Evolutionary conservation across 2,888 invertebrate species (phyloP).

Genomic region (Leucoma salicis): DNA sequence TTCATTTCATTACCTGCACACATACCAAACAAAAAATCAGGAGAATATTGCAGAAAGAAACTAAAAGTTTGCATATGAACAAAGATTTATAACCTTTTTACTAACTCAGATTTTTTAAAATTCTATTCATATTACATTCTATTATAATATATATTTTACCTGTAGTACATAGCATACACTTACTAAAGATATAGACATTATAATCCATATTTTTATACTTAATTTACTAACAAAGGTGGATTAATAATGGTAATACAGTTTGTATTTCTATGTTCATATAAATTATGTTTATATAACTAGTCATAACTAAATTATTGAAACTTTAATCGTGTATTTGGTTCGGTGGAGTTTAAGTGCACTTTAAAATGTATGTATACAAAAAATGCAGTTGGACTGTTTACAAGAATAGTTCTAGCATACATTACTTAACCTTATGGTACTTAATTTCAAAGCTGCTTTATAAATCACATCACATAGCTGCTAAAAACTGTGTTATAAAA

Average conservation of each 20-base stretch:
- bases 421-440: conserved; percentile 7
- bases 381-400: conserved; percentile 15
- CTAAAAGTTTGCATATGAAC: too few relatives aligned
- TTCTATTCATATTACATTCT: not conserved
- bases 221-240: conserved; percentile 25
- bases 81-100: too few relatives aligned
- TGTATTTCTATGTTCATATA: conserved; percentile 5
- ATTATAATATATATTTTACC: not conserved
- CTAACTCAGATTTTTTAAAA: too few relatives aligned
- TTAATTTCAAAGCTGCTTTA: conserved; percentile 41
- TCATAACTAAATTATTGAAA: conserved; percentile 6
- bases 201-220: conserved; percentile 11
- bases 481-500: conserved; percentile 32
- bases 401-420: conserved; percentile 13
- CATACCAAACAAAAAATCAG: too few relatives aligned
- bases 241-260: conserved; percentile 26
- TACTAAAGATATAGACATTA: conserved; percentile 1
- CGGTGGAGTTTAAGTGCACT: conserved; percentile 27
- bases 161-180: not conserved
- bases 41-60: too few relatives aligned
- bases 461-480: conserved; percentile 44
- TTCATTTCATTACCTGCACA: too few relatives aligned
- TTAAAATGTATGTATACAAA: conserved; percentile 13
- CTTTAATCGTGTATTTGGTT: conserved; percentile 5
- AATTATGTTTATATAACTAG: conserved; percentile 9